These are phyloP conservation scores for Pristionchus mayeri DNA, from an alignment of 2,888 invertebrate species.

Conservation along the genomic window DNA sequence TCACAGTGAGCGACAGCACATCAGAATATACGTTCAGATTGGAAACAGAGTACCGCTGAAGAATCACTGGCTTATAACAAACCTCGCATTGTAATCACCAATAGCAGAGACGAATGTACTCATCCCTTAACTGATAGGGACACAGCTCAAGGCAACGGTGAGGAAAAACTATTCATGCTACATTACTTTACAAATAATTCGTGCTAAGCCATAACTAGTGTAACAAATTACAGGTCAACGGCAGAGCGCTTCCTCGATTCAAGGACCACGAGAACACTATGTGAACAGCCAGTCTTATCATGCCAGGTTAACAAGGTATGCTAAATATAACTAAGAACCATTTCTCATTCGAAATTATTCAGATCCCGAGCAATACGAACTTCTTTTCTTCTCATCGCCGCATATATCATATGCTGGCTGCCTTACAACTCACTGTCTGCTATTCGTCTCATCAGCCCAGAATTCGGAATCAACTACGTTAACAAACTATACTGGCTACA, in stretches of 20 bases:
- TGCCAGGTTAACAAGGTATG: slow-evolving; percentile 60
- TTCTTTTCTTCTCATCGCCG: slow-evolving; percentile 71
- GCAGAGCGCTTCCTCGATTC: slow-evolving; percentile 45
- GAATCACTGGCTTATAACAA: slow-evolving; percentile 46
- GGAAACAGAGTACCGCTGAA: slow-evolving; percentile 55
- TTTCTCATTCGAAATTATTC: not conserved
- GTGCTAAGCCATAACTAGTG: not conserved
- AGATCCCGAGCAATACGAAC: slow-evolving; percentile 74
- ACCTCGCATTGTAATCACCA: slow-evolving; percentile 60
- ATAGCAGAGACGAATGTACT: slow-evolving; percentile 59
- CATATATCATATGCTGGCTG: slow-evolving; percentile 75
- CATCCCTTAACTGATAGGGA: slow-evolving; percentile 56
- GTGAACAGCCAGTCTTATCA: slow-evolving; percentile 65
- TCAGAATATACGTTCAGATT: slow-evolving; percentile 51
- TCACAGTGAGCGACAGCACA: not conserved
- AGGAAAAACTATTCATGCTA: not conserved
- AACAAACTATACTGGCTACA: slow-evolving; percentile 69
- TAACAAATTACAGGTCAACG: slow-evolving; percentile 44
- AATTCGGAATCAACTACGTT: slow-evolving; percentile 37
- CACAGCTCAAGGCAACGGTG: slow-evolving; percentile 17
- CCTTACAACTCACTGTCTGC: slow-evolving; percentile 72
- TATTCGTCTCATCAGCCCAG: slow-evolving; percentile 63
- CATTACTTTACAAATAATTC: no score
- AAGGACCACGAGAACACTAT: slow-evolving; percentile 57
- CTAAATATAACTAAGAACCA: slow-evolving; percentile 14